Evolutionary conservation across 2,113 vertebrate species (phyloP).

Genomic region (Leptosomus discolor): DNA sequence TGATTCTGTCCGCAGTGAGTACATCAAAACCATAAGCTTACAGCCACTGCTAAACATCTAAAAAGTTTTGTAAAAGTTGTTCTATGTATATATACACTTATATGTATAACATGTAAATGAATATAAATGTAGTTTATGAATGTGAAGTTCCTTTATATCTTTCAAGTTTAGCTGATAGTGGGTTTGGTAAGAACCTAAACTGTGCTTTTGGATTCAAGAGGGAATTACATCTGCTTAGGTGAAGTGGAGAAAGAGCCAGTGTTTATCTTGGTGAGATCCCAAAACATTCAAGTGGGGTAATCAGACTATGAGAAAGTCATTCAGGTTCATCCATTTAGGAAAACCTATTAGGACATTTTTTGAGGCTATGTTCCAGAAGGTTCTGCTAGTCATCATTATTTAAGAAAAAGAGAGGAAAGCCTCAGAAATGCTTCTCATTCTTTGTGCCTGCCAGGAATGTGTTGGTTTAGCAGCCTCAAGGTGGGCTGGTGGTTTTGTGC

Average conservation of each 20-base stretch:
- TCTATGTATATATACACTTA: background rate
- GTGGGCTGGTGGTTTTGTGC: background rate
- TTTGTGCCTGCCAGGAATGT: background rate
- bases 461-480: background rate
- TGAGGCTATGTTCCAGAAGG: background rate
- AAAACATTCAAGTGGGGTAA: background rate
- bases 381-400: background rate
- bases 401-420: background rate
- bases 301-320: background rate
- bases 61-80: background rate
- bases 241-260: background rate
- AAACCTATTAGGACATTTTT: background rate
- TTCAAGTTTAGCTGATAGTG: background rate
- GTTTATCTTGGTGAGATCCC: background rate
- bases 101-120: background rate
- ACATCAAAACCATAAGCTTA: background rate
- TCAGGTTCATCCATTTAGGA: background rate
- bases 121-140: background rate
- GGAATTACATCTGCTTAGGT: background rate
- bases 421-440: background rate
- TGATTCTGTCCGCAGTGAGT: background rate
- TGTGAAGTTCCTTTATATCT: background rate
- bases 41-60: background rate
- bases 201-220: background rate
- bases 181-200: background rate